Evolutionary conservation across 1,140 invertebrate genomes (phyloP).

Genomic region (Drosophila pandora): DNA sequence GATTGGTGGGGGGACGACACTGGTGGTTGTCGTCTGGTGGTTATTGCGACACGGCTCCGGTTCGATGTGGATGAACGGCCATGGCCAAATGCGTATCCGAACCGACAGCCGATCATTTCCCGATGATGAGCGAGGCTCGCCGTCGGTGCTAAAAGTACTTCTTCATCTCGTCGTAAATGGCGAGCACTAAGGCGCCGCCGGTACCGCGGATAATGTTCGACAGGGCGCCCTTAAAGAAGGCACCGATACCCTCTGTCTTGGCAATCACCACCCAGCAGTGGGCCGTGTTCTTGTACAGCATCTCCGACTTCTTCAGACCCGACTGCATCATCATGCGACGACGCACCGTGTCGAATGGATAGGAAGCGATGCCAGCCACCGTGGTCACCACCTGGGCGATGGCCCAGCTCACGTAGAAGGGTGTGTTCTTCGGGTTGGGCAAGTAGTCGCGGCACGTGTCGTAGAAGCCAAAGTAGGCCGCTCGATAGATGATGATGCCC

Average conservation of each 20-base stretch:
- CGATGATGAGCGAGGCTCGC: background rate
- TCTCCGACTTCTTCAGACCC: conserved; percentile 88
- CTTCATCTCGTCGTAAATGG: conserved; percentile 91
- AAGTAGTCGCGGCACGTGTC: conserved; percentile 92
- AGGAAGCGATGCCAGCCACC: conserved; percentile 93
- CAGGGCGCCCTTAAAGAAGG: conserved; percentile 93
- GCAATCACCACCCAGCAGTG: conserved; percentile 90
- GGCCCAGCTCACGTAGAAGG: conserved; percentile 85
- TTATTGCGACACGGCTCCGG: background rate
- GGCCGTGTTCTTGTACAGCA: conserved; percentile 92
- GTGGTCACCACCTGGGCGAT: conserved; percentile 90
- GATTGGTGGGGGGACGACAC: background rate
- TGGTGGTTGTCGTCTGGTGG: background rate
- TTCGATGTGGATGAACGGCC: background rate
- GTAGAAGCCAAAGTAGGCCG: conserved; percentile 95
- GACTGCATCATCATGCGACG: conserved; percentile 97
- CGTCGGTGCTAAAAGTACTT: conserved; percentile 70
- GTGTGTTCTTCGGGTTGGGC: conserved; percentile 93
- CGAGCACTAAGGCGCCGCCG: conserved; percentile 91
- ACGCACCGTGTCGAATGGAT: conserved; percentile 96
- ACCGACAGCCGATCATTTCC: background rate
- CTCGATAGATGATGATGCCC: conserved; percentile 94
- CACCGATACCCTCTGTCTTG: conserved; percentile 87
- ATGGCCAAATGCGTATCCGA: background rate
- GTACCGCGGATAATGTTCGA: conserved; percentile 92